Base-by-base conservation (phyloP, 1,140 invertebrate genomes). In the Drosophila pruinosa region DNA sequence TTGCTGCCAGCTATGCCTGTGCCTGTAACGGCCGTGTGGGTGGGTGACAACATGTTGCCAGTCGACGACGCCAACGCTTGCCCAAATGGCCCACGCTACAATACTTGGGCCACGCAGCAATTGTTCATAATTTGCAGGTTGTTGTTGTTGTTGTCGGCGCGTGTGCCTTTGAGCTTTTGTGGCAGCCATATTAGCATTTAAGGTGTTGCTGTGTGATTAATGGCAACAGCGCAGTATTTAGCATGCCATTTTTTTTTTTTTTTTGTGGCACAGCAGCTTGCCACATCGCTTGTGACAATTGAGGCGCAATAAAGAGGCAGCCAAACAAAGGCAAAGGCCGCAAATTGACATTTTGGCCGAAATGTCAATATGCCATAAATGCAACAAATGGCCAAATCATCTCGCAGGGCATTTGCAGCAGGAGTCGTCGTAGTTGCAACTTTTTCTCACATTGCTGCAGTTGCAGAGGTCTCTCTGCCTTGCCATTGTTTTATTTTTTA, bases 101-200 rank as follows among this genome's bases (percentile, higher is more conserved):
- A 62, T 75, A 59, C 63, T 59, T 59, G 22, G 17, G 48, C 69
- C 47, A 19, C 28, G 36, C 54, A 47, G 48, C 71, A 79, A 79
- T 74, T 62, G 74, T 61, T 63, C 64, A 83, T 82, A 83, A 85
- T 79, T 83, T 75, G 80, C 79, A 79, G 75, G 71, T 75, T 78
- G 64, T 43, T 65, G 48, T 12, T 31, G 63, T 8, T 43, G 36
- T 45, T 28, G 26, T 3, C 47, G 47, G 47, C 47, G 8, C 47
- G 47, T 50, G 47, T 31, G 47, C 47, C 47, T 62, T 52, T 31
- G 48, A 14, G 52, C 17, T 36, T 50, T 45, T 45, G 41, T 58
- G 56, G 24, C 56, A 58, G 41, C 34, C 41, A 45, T 38, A 65
- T 65, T 65, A 47, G 28, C 31, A 47, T 64, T 43, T 26, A 77